Conservation (phyloP, 2,113 vertebrate species). For the Microtus ochrogaster region DNA sequence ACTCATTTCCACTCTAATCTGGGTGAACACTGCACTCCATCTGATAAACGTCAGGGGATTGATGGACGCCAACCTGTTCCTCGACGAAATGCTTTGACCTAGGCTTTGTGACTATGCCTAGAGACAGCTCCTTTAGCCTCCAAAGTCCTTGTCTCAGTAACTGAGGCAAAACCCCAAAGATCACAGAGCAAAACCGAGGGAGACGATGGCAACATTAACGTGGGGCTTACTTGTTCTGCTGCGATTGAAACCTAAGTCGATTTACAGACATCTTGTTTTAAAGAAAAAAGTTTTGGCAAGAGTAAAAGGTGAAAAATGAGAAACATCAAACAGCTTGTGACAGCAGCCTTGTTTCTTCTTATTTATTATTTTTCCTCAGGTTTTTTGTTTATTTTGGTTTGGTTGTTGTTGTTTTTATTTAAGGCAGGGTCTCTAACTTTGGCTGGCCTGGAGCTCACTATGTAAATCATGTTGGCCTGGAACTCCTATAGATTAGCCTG, state of each 20-base stretch:
- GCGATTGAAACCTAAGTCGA: neutral
- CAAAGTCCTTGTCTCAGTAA: conserved; percentile 23
- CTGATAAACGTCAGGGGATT: conserved; percentile 63
- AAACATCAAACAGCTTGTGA: conserved; percentile 6
- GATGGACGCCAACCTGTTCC: conserved; percentile 52
- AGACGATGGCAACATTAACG: neutral
- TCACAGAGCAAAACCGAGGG: neutral
- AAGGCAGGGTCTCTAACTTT: neutral
- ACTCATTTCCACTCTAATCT: conserved; percentile 71
- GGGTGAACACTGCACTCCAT: conserved; percentile 66
- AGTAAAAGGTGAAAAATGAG: conserved; percentile 36
- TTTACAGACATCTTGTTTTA: conserved; percentile 42
- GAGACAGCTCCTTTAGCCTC: conserved; percentile 45
- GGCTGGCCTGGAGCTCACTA: neutral
- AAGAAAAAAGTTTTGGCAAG: neutral
- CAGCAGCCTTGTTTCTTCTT: neutral
- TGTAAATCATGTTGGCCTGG: neutral
- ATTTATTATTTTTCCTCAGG: neutral
- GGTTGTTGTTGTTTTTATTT: neutral
- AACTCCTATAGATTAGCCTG: neutral
- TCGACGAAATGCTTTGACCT: conserved; percentile 4
- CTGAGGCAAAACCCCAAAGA: conserved; percentile 67
- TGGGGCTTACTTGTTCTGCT: neutral
- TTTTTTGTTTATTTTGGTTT: neutral
- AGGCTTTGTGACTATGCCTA: conserved; percentile 59